These are phyloP conservation scores for Alligator sinensis DNA, from an alignment of 2,113 vertebrate species.

Conservation along the genomic window DNA sequence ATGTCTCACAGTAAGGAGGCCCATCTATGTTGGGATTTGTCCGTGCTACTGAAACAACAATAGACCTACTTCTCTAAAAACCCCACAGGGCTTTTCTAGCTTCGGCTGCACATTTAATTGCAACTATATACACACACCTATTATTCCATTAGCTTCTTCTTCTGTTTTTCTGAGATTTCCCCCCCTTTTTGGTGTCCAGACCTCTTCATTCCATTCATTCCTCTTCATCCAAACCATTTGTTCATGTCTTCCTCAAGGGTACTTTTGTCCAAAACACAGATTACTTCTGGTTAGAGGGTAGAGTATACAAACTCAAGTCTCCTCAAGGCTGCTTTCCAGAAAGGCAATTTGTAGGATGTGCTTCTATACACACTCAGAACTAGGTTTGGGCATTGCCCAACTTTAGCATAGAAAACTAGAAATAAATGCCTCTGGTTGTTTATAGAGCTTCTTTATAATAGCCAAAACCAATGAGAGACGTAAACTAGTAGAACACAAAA, in stretches of 20 bases:
- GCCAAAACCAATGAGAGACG: no score
- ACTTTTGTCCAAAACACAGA: not conserved
- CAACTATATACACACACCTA: not conserved
- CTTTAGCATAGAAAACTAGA: not conserved
- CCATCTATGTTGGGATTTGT: not conserved
- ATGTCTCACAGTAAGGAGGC: not conserved
- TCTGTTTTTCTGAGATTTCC: not conserved
- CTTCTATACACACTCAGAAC: rapidly evolving
- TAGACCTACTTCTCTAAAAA: not conserved
- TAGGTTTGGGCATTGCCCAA: not conserved
- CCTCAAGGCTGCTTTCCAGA: not conserved
- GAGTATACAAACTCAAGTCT: not conserved
- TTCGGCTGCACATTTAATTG: not conserved
- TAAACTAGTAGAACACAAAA: no score
- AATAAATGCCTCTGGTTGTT: not conserved
- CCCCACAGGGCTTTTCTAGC: no score
- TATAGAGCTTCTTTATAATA: not conserved
- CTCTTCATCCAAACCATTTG: not conserved
- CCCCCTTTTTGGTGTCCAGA: not conserved
- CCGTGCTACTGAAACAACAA: not conserved
- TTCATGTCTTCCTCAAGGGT: not conserved
- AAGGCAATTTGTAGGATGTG: rapidly evolving
- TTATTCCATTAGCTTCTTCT: not conserved
- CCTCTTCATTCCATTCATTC: not conserved
- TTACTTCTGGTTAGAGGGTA: not conserved